Percentiles rank a stretch among this genome's conserved stretches.
Conservation (phyloP, 1,140 invertebrate species). For the Octopus bimaculoides region DNA sequence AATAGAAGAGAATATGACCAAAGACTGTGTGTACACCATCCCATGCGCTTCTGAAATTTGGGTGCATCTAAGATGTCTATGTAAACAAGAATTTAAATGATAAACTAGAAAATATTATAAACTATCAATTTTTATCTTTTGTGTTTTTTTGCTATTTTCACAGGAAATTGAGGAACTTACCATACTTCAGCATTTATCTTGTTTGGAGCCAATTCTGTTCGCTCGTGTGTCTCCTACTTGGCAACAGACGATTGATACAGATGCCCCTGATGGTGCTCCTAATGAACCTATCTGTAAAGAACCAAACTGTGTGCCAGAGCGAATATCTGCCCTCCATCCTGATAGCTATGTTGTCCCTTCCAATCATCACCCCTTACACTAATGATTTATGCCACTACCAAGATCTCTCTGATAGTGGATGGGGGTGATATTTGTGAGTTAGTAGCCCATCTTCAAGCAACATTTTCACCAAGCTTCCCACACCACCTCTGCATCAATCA, state of each 20-base stretch:
- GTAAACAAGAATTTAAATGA: background rate
- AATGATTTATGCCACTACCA: too few relatives aligned
- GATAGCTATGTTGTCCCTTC: too few relatives aligned
- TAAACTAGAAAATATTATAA: background rate
- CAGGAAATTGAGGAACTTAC: conserved; percentile 65
- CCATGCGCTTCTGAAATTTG: background rate
- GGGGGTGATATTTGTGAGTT: too few relatives aligned
- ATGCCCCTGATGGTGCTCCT: conserved; percentile 36
- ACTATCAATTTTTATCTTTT: background rate
- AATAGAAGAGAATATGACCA: too few relatives aligned
- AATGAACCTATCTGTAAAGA: conserved; percentile 11
- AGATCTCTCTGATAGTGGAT: too few relatives aligned
- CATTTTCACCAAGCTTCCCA: too few relatives aligned
- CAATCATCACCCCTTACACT: too few relatives aligned
- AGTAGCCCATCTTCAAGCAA: too few relatives aligned
- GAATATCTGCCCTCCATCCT: background rate
- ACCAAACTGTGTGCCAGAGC: background rate
- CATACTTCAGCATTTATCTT: conserved; percentile 62
- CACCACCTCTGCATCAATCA: too few relatives aligned
- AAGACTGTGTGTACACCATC: too few relatives aligned
- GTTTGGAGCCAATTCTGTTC: conserved; percentile 65
- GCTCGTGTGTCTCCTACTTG: conserved; percentile 50
- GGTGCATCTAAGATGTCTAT: background rate
- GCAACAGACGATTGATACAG: conserved; percentile 30
- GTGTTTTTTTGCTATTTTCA: conserved; percentile 30